Conservation (phyloP, 1,140 invertebrate species). For the Platyscapa corneri region DNA sequence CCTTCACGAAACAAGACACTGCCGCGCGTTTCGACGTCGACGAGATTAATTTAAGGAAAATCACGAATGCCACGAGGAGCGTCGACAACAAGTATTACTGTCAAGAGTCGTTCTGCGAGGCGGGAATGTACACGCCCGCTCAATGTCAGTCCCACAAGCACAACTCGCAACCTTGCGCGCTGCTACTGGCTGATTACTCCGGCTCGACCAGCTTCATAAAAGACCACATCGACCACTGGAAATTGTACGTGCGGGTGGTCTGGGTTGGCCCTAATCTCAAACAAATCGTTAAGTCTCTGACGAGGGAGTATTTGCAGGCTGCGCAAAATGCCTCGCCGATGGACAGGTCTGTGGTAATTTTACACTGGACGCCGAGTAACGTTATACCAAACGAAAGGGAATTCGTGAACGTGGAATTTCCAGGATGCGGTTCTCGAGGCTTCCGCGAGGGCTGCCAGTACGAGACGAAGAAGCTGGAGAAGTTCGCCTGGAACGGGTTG, state of each 20-base stretch:
- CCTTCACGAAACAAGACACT: constrained; percentile 70
- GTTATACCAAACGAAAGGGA: constrained; percentile 75
- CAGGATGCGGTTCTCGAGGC: constrained; percentile 73
- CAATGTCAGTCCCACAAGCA: constrained; percentile 69
- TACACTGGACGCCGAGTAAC: constrained; percentile 82
- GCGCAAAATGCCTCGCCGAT: constrained; percentile 44
- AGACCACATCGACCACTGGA: constrained; percentile 75
- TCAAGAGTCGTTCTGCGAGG: constrained; percentile 72
- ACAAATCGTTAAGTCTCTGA: constrained; percentile 71
- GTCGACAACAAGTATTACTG: constrained; percentile 68
- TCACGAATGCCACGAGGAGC: constrained; percentile 56
- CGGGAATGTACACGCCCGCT: constrained; percentile 77
- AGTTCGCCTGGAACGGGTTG: constrained; percentile 79
- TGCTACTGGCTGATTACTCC: constrained; percentile 76
- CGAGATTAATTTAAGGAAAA: constrained; percentile 53
- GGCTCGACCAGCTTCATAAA: constrained; percentile 74
- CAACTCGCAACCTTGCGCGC: constrained; percentile 72
- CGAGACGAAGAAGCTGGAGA: constrained; percentile 79
- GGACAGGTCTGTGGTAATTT: constrained; percentile 77
- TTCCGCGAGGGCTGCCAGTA: constrained; percentile 76
- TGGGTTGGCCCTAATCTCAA: constrained; percentile 79
- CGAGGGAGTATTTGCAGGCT: constrained; percentile 60
- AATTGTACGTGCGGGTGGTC: constrained; percentile 77
- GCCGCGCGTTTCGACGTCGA: constrained; percentile 72
- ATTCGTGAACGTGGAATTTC: constrained; percentile 75